phyloP scores from a whole-genome alignment of 2,113 vertebrate genomes.

The Triplophysa rosa region DNA sequence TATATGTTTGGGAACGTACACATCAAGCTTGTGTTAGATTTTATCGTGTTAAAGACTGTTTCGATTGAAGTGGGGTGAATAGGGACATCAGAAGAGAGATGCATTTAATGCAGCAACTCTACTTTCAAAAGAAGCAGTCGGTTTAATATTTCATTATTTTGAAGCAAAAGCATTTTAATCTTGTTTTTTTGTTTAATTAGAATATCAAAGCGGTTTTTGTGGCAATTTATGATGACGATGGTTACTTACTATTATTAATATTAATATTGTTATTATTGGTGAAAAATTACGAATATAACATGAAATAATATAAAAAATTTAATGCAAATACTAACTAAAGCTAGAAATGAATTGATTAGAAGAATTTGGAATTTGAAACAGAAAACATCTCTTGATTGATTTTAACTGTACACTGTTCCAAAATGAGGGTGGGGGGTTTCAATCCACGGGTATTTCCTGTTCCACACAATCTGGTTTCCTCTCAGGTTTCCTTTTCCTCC shows the following conservation, averaged over 20 bases:
- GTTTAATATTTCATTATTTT: too few relatives aligned
- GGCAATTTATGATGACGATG: background rate
- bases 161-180: too few relatives aligned
- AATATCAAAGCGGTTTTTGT: too few relatives aligned
- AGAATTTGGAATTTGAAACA: background rate
- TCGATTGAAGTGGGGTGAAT: slow-evolving; percentile 10
- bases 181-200: too few relatives aligned
- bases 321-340: too few relatives aligned
- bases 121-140: background rate
- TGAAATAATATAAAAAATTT: too few relatives aligned
- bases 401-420: slow-evolving; percentile 77
- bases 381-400: slow-evolving; percentile 41
- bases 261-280: background rate
- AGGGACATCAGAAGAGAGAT: background rate
- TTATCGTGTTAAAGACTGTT: slow-evolving; percentile 35
- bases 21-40: slow-evolving; percentile 29
- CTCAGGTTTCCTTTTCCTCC: slow-evolving; percentile 94
- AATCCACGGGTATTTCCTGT: slow-evolving; percentile 89
- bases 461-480: slow-evolving; percentile 91
- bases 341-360: background rate
- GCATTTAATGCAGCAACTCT: background rate
- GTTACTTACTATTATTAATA: slow-evolving; percentile 5
- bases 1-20: slow-evolving; percentile 32
- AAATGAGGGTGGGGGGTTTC: slow-evolving; percentile 81
- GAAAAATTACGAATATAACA: too few relatives aligned